Evolutionary conservation across 2,113 vertebrate species (phyloP).

Genomic region (Elephantulus edwardii): DNA sequence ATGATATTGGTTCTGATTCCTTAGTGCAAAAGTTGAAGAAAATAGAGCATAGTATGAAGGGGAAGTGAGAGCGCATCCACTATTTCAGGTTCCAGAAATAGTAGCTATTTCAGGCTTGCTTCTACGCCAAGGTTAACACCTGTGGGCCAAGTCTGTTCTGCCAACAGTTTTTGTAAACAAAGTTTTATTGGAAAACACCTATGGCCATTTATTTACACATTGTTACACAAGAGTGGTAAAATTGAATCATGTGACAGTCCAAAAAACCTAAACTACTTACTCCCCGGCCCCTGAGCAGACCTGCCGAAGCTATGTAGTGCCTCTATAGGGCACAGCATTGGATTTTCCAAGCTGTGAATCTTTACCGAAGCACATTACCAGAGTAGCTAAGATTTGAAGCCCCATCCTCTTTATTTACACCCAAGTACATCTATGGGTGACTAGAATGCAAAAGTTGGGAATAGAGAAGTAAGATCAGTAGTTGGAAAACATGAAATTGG

Average conservation of each 20-base stretch:
- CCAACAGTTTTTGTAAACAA: neutral
- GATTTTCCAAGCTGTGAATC: too few relatives aligned
- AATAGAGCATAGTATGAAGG: neutral
- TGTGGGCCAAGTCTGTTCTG: neutral
- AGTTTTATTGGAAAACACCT: neutral
- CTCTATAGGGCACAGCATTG: neutral
- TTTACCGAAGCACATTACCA: neutral
- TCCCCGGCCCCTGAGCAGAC: neutral
- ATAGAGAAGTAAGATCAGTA: too few relatives aligned
- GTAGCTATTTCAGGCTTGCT: neutral
- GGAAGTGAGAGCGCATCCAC: neutral
- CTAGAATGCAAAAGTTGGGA: too few relatives aligned
- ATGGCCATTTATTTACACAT: neutral
- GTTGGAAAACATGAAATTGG: too few relatives aligned
- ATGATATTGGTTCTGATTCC: neutral
- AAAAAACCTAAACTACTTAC: neutral
- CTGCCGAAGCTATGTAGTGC: neutral
- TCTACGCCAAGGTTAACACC: neutral
- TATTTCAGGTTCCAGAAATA: neutral
- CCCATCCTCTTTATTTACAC: too few relatives aligned
- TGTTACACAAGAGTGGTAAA: neutral
- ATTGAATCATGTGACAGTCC: neutral
- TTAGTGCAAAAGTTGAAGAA: conserved; percentile 33
- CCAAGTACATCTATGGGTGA: too few relatives aligned
- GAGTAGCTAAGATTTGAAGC: too few relatives aligned